Conservation (phyloP, 2,888 invertebrate genomes). For the Aethes cnicana region DNA sequence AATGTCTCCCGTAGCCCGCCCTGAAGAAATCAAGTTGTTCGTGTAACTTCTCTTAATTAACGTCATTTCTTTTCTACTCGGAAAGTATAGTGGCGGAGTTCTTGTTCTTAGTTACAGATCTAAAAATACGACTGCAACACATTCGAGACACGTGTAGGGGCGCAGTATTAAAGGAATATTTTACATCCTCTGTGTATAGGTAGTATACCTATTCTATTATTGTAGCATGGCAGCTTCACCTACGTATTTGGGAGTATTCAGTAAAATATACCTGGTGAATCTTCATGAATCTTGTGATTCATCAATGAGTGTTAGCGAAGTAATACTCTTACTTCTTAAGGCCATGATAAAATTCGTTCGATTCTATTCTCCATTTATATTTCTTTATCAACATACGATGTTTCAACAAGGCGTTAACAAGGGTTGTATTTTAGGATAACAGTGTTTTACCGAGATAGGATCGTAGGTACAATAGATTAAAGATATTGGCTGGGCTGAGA, state of each 20-base stretch:
- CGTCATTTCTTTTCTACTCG: slow-evolving; percentile 37
- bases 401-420: slow-evolving; percentile 21
- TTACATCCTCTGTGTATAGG: no score
- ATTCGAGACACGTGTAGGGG: slow-evolving; percentile 24
- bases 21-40: slow-evolving; percentile 15
- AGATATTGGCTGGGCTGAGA: slow-evolving; percentile 63
- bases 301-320: no score
- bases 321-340: no score
- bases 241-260: no score
- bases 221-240: no score
- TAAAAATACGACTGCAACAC: slow-evolving; percentile 28
- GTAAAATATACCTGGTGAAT: no score
- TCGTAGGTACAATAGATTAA: slow-evolving; percentile 56
- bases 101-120: slow-evolving; percentile 34
- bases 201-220: background rate
- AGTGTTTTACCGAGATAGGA: slow-evolving; percentile 39
- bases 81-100: slow-evolving; percentile 43
- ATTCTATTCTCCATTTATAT: no score
- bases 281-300: no score
- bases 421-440: slow-evolving; percentile 31
- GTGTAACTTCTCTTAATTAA: slow-evolving; percentile 43
- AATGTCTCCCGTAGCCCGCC: background rate
- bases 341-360: no score
- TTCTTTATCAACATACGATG: no score
- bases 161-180: background rate